Base-by-base conservation (phyloP, 1,140 invertebrate genomes). In the Goniozus legneri region DNA sequence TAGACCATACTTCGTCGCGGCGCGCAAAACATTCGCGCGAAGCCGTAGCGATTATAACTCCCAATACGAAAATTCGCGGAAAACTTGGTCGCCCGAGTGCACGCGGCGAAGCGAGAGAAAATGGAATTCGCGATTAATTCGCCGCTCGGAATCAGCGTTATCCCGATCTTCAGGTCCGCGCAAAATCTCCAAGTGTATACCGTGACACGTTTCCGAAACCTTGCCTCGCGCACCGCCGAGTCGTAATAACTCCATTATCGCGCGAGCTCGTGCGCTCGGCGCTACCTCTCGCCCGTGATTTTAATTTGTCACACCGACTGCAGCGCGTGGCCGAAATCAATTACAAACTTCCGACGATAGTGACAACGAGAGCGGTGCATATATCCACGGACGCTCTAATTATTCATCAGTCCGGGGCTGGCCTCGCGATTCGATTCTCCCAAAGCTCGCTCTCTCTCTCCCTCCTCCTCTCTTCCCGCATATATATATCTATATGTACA, bases 251-350 rank as follows among this genome's bases (percentile, higher is more conserved):
- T 54, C 42, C 37, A 52, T 58, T 58, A 58, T 58, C 54, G 46
- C 37, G 51, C 44, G 27, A 36, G 47, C 52, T 35, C 47, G 56
- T 46, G n/a, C 56, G 52, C 49, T 41, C 42, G n/a, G n/a, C n/a
- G n/a, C n/a, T n/a, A n/a, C n/a, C n/a, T n/a, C n/a, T n/a, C n/a
- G n/a, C n/a, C n/a, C n/a, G n/a, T 59, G 57, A 59, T 60, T 60
- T 59, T 56, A 55, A 59, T 60, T 60, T 47, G 52, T 60, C 49
- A 59, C 44, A 14, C 39, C 38, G 32, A 56, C 40, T 55, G 40
- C 40, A 52, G 40, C 44, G 44, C 43, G 37, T 42, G 51, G 44
- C 50, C 47, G 42, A 59, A 59, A 55, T 59, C 57, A 58, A 58
- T 57, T 58, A 58, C 19, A 22, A 58, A 58, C 46, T 58, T 58